Evolutionary conservation across 2,113 vertebrate genomes (phyloP), one percentile per base, ranked within the genome.

Genomic region (Archocentrus centrarchus): DNA sequence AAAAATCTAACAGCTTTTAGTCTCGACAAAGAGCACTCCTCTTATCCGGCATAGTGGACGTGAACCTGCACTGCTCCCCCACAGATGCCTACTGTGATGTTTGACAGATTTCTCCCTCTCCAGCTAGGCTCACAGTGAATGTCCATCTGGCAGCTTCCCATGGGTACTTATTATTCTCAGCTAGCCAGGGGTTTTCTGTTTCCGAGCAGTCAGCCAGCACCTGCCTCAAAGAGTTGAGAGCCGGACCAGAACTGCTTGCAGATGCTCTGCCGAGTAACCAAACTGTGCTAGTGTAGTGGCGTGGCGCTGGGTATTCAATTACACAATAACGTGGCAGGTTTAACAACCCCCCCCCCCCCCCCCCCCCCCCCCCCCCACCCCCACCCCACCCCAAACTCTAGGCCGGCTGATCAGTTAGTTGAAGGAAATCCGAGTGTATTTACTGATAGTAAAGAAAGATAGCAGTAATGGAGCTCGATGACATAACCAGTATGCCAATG

Each of bases 71-170:
- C 87, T 73, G 87, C 87, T 88, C 89, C 86, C 93, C 92, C 93
- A 89, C 94, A 92, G 91, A 93, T 93, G 91, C 92, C 93, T 91
- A 82, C 92, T 93, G 94, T 94, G 92, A 92, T 87, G 92, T 94
- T 92, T 95, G 95, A 95, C 95, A 95, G 93, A 93, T 94, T 93
- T 86, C 90, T 93, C 89, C 88, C 92, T 92, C 89, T 94, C 92
- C 91, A 93, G 94, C 95, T 89, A 91, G 88, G 92, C 94, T 93
- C 94, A 93, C 91, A 91, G 91, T 95, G 93, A 95, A 95, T 82
- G 95, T 95, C 95, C 95, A 96, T 95, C 96, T 96, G 95, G 94
- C 93, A 77, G 92, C 91, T 82, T 96, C 95, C 93, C 95, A 85
- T 89, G 94, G 93, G 94, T 93, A 91, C 93, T 93, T 95, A 96